phyloP scores from a whole-genome alignment of 30 jellyfish, hydroid and myxozoan genomes.

The Turritopsis dohrnii region DNA sequence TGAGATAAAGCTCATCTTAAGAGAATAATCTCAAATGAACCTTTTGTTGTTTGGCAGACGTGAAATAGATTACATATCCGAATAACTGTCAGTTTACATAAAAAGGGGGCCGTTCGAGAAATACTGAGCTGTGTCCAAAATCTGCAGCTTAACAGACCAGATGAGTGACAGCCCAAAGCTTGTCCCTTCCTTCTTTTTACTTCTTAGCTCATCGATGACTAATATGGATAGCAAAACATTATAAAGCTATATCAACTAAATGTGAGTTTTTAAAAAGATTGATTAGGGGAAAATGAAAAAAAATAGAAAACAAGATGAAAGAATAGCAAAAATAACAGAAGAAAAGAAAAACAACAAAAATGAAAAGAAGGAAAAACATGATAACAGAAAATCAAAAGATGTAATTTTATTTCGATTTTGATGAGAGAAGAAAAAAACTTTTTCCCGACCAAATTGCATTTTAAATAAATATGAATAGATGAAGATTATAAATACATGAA shows the following conservation, averaged over 20 bases:
- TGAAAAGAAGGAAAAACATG: too few species aligned
- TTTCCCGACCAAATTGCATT: too few species aligned
- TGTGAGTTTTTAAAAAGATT: not conserved
- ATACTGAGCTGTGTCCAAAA: not conserved
- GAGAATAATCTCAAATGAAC: not conserved
- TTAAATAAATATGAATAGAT: too few species aligned
- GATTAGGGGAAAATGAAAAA: too few species aligned
- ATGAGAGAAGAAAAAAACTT: too few species aligned
- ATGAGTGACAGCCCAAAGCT: not conserved
- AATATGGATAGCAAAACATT: not conserved
- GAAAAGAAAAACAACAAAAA: too few species aligned
- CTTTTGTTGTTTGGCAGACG: constrained; percentile 13
- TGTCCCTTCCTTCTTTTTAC: not conserved
- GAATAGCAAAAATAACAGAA: too few species aligned
- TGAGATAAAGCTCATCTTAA: not conserved
- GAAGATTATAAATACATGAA: too few species aligned
- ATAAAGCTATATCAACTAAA: not conserved
- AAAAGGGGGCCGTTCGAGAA: not conserved
- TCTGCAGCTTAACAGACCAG: not conserved
- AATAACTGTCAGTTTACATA: constrained; percentile 1
- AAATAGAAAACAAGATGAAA: too few species aligned
- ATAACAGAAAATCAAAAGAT: too few species aligned
- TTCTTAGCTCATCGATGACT: not conserved
- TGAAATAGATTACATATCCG: constrained; percentile 14
- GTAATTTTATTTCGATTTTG: too few species aligned